A percentile compares a stretch with the other conserved stretches of the same genome.
phyloP scores from a whole-genome alignment of 2,797 vertebrate species.

The Echeneis naucrates region DNA sequence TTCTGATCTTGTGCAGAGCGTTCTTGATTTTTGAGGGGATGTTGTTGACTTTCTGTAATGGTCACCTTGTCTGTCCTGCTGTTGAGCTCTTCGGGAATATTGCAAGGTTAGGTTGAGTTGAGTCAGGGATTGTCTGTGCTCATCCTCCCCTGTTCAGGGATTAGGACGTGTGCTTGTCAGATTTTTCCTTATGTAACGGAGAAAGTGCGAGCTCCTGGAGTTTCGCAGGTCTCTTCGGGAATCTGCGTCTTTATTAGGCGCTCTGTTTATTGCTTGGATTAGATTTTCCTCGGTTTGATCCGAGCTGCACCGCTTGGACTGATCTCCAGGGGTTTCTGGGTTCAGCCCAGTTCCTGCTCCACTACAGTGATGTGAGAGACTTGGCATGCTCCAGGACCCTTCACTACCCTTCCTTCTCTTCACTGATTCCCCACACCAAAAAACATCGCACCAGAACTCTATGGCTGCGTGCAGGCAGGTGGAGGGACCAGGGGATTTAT shows the following conservation, averaged over 20 bases:
- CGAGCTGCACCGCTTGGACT: constrained; percentile 26
- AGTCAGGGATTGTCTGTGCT: constrained; percentile 64
- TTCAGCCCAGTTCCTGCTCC: constrained; percentile 48
- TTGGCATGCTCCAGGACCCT: constrained; percentile 55
- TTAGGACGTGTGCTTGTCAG: constrained; percentile 68
- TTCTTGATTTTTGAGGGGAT: background rate
- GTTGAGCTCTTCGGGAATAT: constrained; percentile 17
- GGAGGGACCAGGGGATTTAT: constrained; percentile 50
- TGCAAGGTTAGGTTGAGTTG: constrained; percentile 37
- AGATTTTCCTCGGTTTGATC: constrained; percentile 48
- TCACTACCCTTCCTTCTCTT: constrained; percentile 15
- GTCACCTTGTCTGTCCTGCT: background rate
- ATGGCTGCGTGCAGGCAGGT: constrained; percentile 53
- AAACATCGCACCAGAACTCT: constrained; percentile 50
- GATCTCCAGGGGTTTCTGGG: constrained; percentile 54
- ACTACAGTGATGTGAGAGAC: constrained; percentile 56
- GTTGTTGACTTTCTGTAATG: background rate
- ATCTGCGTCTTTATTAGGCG: constrained; percentile 51
- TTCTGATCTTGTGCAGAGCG: background rate
- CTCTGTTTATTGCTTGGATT: constrained; percentile 53
- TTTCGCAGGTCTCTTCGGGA: constrained; percentile 27
- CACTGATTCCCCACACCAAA: constrained; percentile 39
- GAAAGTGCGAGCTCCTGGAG: constrained; percentile 51
- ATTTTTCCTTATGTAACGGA: constrained; percentile 71
- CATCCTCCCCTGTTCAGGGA: constrained; percentile 66